phyloP scores from a whole-genome alignment of 2,797 vertebrate species.

The Erpetoichthys calabaricus region DNA sequence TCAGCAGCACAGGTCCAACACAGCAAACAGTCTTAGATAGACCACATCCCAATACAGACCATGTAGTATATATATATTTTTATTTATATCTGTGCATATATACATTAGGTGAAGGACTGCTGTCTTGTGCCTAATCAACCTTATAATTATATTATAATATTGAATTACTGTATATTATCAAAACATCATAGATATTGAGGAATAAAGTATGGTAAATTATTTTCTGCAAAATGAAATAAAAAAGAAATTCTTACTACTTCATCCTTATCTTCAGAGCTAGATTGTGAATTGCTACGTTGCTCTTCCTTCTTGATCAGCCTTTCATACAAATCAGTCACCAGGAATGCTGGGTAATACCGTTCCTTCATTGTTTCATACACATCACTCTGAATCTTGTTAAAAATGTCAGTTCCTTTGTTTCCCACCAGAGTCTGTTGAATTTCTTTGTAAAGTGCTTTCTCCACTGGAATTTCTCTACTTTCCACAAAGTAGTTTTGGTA shows the following conservation, averaged over 20 bases:
- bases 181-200: too few relatives aligned
- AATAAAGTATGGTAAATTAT: too few relatives aligned
- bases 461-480: slow-evolving; percentile 84
- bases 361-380: slow-evolving; percentile 81
- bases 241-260: slow-evolving; percentile 55
- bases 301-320: slow-evolving; percentile 72
- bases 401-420: slow-evolving; percentile 88
- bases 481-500: slow-evolving; percentile 97
- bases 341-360: slow-evolving; percentile 88
- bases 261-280: slow-evolving; percentile 67
- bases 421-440: slow-evolving; percentile 94
- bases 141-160: too few relatives aligned
- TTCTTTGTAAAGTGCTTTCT: slow-evolving; percentile 87
- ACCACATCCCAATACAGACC: too few relatives aligned
- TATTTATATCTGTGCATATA: too few relatives aligned
- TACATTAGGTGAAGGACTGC: too few relatives aligned
- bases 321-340: slow-evolving; percentile 88
- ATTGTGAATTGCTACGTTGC: slow-evolving; percentile 45
- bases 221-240: too few relatives aligned
- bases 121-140: too few relatives aligned
- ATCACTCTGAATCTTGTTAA: slow-evolving; percentile 76
- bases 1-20: too few relatives aligned
- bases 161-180: too few relatives aligned
- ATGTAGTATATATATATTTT: too few relatives aligned
- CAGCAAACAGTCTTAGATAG: too few relatives aligned